Percentiles rank a stretch among this genome's conserved stretches.
Evolutionary conservation across 2,888 invertebrate species (phyloP).

Genomic region (Xiphydria camelus): DNA sequence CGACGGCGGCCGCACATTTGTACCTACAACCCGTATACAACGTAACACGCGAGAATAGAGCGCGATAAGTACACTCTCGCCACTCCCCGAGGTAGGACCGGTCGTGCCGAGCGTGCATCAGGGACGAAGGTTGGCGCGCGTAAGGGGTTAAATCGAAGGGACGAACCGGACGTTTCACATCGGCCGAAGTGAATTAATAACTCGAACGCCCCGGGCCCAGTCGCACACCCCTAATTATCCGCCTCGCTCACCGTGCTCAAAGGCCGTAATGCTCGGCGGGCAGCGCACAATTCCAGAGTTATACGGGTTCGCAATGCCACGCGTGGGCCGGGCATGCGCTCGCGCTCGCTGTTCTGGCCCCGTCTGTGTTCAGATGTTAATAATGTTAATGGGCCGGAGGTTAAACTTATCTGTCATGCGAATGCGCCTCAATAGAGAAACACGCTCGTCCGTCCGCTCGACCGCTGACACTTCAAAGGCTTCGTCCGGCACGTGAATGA

Average conservation of each 20-base stretch:
- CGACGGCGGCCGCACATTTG: too few relatives aligned
- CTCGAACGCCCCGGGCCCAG: conserved; percentile 3
- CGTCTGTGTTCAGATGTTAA: conserved; percentile 39
- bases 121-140: too few relatives aligned
- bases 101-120: too few relatives aligned
- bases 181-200: conserved; percentile 2
- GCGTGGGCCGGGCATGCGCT: conserved; percentile 32
- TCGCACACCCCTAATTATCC: conserved; percentile 38
- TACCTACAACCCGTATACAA: too few relatives aligned
- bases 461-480: too few relatives aligned
- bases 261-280: conserved; percentile 29
- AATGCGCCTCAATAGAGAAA: conserved; percentile 41
- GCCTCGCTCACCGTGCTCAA: conserved; percentile 19
- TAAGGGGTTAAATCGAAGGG: too few relatives aligned
- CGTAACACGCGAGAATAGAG: too few relatives aligned
- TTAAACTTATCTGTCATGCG: conserved; percentile 49
- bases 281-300: conserved; percentile 6
- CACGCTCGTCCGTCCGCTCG: conserved; percentile 9
- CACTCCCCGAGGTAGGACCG: too few relatives aligned
- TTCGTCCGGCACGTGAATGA: too few relatives aligned
- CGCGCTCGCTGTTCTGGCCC: conserved; percentile 13
- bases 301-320: conserved; percentile 25
- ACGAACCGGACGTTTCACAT: too few relatives aligned
- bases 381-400: conserved; percentile 48
- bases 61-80: too few relatives aligned